Evolutionary conservation across 2,113 vertebrate species (phyloP), one percentile per base, ranked within the genome.

Genomic region (Myotis yumanensis): DNA sequence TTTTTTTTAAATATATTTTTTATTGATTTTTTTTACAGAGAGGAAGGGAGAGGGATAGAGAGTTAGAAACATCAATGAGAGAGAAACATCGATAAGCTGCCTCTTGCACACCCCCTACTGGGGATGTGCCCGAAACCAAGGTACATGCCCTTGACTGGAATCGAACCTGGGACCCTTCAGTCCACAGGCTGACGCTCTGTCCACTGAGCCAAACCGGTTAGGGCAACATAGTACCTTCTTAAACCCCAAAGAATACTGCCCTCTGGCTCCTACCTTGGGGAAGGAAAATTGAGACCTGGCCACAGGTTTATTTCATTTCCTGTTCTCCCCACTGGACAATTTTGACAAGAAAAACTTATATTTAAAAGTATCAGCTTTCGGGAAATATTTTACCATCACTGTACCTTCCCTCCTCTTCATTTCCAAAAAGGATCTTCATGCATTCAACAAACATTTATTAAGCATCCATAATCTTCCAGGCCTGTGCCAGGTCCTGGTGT

Each of bases 361-460:
- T 35, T 75, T 69, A 54, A 90, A 82, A 54, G 59, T 15, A 81
- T 59, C 32, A 91, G 25, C 28, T 94, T 73, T n/a, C 7, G 66
- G 32, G 48, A 32, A 82, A 72, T 88, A 46, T 71, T 83, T 69
- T 75, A 86, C 40, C 62, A 46, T 23, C 77, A 79, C 12, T 57
- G 20, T n/a, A 79, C 5, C 25, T 85, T 68, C 43, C 51, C 17
- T 81, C 59, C 12, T 35, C 46, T 90, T 93, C n/a, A 79, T 40
- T 92, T 93, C 51, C 46, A 96, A 76, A 84, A 87, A 35, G 37
- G 11, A 76, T n/a, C 30, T 46, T 94, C n/a, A n/a, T 11, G 15
- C 15, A 73, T 32, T 89, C 54, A 95, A 86, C 28, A 86, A 94
- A 59, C 17, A 73, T 52, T 69, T 81, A 82, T 28, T 80, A 89